These are phyloP conservation scores for Euzophera pinguis DNA, from an alignment of 2,888 invertebrate species.

Conservation along the genomic window DNA sequence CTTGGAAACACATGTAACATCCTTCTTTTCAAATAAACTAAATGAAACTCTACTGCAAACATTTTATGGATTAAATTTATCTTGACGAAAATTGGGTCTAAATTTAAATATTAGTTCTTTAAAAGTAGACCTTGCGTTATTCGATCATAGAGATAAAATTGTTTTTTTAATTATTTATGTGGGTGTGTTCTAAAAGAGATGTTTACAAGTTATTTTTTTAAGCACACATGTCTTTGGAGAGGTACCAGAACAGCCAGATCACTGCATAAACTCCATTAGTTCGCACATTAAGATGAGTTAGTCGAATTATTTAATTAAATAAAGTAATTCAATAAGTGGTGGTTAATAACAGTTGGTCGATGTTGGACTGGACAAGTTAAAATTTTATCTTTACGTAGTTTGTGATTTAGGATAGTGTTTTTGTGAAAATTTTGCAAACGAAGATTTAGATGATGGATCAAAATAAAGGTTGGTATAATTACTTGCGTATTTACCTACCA, in stretches of 20 bases:
- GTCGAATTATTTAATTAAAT: constrained; percentile 77
- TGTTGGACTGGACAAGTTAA: constrained; percentile 41
- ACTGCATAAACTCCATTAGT: constrained; percentile 72
- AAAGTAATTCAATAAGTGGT: constrained; percentile 76
- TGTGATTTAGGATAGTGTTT: constrained; percentile 7
- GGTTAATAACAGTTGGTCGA: constrained; percentile 65
- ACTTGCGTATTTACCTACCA: constrained; percentile 1
- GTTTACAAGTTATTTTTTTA: constrained; percentile 51
- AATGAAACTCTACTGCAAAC: constrained; percentile 31
- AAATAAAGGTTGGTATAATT: constrained; percentile 55
- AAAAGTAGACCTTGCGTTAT: constrained; percentile 31
- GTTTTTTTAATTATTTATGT: constrained; percentile 19
- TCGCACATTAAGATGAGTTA: constrained; percentile 76
- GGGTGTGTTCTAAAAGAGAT: constrained; percentile 49
- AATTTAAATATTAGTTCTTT: constrained; percentile 20
- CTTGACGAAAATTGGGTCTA: constrained; percentile 11
- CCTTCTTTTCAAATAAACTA: constrained; percentile 29
- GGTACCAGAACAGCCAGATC: constrained; percentile 65
- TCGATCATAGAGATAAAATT: constrained; percentile 36
- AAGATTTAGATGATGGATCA: constrained; percentile 46
- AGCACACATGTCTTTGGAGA: constrained; percentile 48
- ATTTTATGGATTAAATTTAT: constrained; percentile 35
- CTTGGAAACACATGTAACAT: constrained; percentile 42
- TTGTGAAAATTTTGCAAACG: constrained; percentile 15
- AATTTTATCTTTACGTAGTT: constrained; percentile 52